Evolutionary conservation across 2,113 vertebrate species (phyloP).

Genomic region (Irena cyanogastra): DNA sequence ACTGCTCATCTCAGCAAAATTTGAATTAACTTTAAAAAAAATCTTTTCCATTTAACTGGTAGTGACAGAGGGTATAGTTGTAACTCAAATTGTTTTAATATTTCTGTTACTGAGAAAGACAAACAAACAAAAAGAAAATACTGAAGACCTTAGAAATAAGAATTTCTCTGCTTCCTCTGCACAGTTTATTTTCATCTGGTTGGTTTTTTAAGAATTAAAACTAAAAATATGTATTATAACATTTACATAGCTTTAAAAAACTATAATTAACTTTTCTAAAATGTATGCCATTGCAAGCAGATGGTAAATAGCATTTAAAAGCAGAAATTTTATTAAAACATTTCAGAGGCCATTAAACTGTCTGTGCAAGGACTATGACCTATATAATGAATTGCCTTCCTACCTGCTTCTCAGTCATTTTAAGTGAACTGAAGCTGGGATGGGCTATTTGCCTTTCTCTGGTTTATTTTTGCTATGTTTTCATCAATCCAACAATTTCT

Average conservation of each 20-base stretch:
- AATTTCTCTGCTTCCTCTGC: not conserved
- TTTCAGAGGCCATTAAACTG: constrained; percentile 3
- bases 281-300: not conserved
- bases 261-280: constrained; percentile 12
- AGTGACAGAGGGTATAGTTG: not conserved
- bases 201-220: not conserved
- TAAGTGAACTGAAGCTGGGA: not conserved
- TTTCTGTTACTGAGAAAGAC: not conserved
- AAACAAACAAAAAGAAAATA: not conserved
- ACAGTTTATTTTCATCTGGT: not conserved
- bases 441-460: not conserved
- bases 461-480: not conserved
- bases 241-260: not conserved
- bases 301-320: constrained; percentile 26
- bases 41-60: not conserved
- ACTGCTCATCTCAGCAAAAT: not conserved
- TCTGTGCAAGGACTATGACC: not conserved
- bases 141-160: not conserved
- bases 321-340: not conserved
- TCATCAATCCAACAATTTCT: not conserved
- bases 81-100: not conserved
- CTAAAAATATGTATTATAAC: not conserved
- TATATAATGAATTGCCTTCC: not conserved
- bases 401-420: not conserved
- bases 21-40: not conserved